Evolutionary conservation across 2,113 vertebrate genomes (phyloP), one percentile per base, ranked within the genome.

Genomic region (Hippopotamus amphibius): DNA sequence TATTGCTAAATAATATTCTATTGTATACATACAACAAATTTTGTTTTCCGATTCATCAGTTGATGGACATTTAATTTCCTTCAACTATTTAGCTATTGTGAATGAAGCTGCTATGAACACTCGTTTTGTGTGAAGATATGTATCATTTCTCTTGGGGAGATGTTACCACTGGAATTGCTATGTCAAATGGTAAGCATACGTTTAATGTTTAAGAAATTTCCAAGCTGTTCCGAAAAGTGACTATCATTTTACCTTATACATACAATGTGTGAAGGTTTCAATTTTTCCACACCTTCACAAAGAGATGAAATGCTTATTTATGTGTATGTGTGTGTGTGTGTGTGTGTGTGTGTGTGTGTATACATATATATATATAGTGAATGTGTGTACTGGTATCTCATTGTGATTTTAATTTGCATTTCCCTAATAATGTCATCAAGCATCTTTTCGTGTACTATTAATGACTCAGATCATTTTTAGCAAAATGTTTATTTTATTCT

Each of bases 11-110:
- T 79, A 22, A n/a, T 68, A 13, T 30, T 53, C 30, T 50, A 77
- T 3, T 33, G 8, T 7, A 24, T 28, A 26, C 1, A 15, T 26
- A 28, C 15, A 28, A 7, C n/a, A 16, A 7, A 6, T 11, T 33
- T 43, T 66, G 17, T 19, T 22, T 48, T 66, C 9, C 19, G 43
- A 84, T 22, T 33, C 61, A 33, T 17, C 28, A n/a, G 61, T 4
- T 66, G 28, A 24, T 7, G 17, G 7, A 14, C 3, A 9, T 19
- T 48, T 48, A 28, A 5, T 22, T 48, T 19, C 76, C 43, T 48
- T 84, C 10, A n/a, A 24, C 26, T 22, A 33, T n/a, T 66, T 66
- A 33, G 28, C 28, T 66, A 46, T 50, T 19, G 9, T 66, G 43
- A 84, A 15, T 6, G 0, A 66, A 3, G 24, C 81, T 46, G 41